Conservation (phyloP, 2,113 vertebrate genomes). For the Pica pica region DNA sequence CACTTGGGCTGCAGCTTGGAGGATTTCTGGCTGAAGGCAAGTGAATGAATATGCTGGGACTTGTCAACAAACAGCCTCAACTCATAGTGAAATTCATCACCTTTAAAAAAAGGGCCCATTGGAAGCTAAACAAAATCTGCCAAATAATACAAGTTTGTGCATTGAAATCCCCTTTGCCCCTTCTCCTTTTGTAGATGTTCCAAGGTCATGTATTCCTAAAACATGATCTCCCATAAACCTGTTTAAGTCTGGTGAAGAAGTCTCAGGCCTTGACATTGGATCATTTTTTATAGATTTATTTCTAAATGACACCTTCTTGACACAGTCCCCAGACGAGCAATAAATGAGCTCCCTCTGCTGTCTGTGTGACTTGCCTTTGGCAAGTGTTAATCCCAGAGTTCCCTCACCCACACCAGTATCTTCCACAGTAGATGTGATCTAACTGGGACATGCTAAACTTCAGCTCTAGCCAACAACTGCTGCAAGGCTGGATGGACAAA, state of each 20-base stretch:
- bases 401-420: background rate
- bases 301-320: background rate
- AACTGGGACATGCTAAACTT: background rate
- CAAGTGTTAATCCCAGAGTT: background rate
- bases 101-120: background rate
- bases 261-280: background rate
- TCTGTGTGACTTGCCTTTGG: background rate
- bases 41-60: background rate
- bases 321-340: background rate
- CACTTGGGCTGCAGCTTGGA: background rate
- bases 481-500: background rate
- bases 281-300: background rate
- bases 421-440: background rate
- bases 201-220: background rate
- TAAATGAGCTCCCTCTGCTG: conserved; percentile 49
- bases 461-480: background rate
- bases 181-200: background rate
- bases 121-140: background rate
- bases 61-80: background rate
- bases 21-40: conserved; percentile 12
- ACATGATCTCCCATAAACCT: background rate
- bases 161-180: background rate
- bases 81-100: background rate
- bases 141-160: background rate
- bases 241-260: background rate